Evolutionary conservation across 30 jellyfish, hydroid and myxozoan genomes (phyloP).

Genomic region (Sanderia malayensis): DNA sequence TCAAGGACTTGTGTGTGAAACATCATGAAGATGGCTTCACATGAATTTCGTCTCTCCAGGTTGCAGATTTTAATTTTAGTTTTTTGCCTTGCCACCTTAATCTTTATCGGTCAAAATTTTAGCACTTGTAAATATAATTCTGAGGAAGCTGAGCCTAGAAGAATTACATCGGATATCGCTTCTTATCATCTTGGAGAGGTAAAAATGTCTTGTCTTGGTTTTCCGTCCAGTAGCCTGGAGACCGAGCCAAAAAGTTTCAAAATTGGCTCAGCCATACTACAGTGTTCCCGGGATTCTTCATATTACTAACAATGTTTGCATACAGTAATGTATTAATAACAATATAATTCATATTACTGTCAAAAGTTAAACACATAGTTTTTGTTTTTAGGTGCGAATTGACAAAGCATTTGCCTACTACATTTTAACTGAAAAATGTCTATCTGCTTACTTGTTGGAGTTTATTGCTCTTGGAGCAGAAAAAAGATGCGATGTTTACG

Average conservation of each 20-base stretch:
- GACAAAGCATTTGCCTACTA: not conserved
- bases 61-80: not conserved
- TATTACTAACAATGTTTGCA: too few species aligned
- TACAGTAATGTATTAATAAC: too few species aligned
- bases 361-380: too few species aligned
- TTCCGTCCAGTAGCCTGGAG: too few species aligned
- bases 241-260: too few species aligned
- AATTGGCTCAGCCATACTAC: too few species aligned
- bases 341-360: too few species aligned
- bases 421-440: not conserved
- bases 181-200: conserved; percentile 54
- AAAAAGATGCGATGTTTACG: not conserved
- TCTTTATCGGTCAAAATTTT: conserved; percentile 24
- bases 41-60: not conserved
- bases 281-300: too few species aligned
- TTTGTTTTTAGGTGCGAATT: too few species aligned
- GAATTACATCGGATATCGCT: conserved; percentile 47
- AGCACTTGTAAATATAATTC: conserved; percentile 11
- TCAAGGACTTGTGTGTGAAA: too few species aligned
- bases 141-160: not conserved
- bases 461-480: not conserved
- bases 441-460: not conserved
- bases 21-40: not conserved
- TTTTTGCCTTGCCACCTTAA: not conserved
- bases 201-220: not conserved